phyloP scores from a whole-genome alignment of 2,797 vertebrate genomes.

The Protonibea diacanthus region DNA sequence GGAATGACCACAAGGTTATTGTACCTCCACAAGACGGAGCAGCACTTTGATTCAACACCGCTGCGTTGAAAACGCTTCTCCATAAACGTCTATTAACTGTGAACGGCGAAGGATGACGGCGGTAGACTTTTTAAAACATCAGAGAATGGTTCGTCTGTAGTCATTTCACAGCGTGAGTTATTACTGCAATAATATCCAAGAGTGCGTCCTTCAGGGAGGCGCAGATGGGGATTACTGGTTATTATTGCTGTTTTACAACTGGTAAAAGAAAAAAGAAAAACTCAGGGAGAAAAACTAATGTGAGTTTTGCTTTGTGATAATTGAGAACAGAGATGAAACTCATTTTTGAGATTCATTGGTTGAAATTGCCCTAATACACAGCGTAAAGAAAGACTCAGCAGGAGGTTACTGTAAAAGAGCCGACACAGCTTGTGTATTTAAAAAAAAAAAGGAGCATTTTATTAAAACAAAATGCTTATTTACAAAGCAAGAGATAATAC shows the following conservation, averaged over 20 bases:
- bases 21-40: constrained; percentile 36
- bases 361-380: constrained; percentile 3
- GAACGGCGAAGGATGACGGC: constrained; percentile 26
- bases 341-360: constrained; percentile 37
- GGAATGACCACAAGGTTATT: constrained; percentile 70
- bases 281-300: constrained; percentile 18
- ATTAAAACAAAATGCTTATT: constrained; percentile 88
- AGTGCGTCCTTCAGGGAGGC: constrained; percentile 67
- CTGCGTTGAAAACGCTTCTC: constrained; percentile 51
- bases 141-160: constrained; percentile 45
- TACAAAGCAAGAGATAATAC: constrained; percentile 78
- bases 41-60: constrained; percentile 34
- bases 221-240: constrained; percentile 52
- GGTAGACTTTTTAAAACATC: constrained; percentile 47
- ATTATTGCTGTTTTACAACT: constrained; percentile 63
- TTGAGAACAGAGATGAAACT: constrained; percentile 30
- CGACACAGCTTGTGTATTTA: constrained; percentile 26
- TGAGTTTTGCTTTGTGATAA: constrained; percentile 46
- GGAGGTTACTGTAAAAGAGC: constrained; percentile 1
- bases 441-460: constrained; percentile 84
- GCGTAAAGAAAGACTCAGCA: constrained; percentile 1
- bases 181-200: constrained; percentile 63
- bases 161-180: constrained; percentile 72
- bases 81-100: constrained; percentile 50
- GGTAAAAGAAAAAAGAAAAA: constrained; percentile 7